Percentiles rank a stretch among this genome's conserved stretches.
Conservation (phyloP, 2,113 vertebrate genomes). For the Mellivora capensis region DNA sequence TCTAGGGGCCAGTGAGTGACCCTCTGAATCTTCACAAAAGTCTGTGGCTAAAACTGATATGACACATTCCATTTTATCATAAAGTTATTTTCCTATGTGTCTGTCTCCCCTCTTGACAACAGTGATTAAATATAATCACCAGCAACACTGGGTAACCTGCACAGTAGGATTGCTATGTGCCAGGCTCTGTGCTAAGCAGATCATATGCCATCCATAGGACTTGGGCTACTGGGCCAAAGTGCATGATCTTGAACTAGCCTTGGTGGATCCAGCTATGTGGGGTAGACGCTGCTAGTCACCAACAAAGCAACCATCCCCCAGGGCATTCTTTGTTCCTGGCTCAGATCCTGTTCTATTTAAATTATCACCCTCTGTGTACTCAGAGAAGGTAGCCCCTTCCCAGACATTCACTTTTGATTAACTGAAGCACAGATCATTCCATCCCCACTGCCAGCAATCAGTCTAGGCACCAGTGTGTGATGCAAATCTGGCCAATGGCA, state of each 20-base stretch:
- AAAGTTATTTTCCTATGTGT: neutral
- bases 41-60: neutral
- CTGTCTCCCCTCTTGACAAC: neutral
- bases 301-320: neutral
- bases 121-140: neutral
- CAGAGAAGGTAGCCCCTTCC: neutral
- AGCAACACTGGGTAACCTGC: neutral
- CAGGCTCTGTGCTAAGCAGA: neutral
- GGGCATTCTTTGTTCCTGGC: neutral
- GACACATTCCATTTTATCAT: neutral
- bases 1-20: neutral
- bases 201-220: accelerated
- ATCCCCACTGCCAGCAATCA: neutral
- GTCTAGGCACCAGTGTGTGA: neutral
- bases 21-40: neutral
- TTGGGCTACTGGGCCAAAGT: neutral
- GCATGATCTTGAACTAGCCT: neutral
- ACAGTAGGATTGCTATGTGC: neutral
- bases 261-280: neutral
- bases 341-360: neutral
- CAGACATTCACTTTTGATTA: neutral
- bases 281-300: neutral
- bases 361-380: neutral
- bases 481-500: neutral
- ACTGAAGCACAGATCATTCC: neutral